These are phyloP conservation scores for Philereme vetulata DNA, from an alignment of 2,888 invertebrate species.

Conservation along the genomic window DNA sequence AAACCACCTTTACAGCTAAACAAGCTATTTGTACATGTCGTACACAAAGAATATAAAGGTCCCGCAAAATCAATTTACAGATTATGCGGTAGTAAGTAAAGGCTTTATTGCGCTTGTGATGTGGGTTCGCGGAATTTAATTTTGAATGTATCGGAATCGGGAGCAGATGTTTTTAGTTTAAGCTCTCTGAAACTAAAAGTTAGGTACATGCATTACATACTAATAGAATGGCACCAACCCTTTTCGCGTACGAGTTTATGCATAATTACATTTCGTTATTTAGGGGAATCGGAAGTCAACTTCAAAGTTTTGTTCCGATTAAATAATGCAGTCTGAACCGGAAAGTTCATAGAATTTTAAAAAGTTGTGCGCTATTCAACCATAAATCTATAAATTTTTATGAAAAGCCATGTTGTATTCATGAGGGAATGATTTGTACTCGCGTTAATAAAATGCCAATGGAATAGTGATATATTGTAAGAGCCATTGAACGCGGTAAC, in stretches of 20 bases:
- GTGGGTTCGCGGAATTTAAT: conserved; percentile 48
- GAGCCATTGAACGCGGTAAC: conserved; percentile 24
- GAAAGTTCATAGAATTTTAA: conserved; percentile 13
- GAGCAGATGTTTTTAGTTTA: conserved; percentile 34
- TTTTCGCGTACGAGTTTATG: conserved; percentile 4
- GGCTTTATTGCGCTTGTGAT: conserved; percentile 52
- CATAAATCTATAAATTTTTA: conserved; percentile 9
- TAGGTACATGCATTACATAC: conserved; percentile 13
- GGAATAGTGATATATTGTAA: conserved; percentile 14
- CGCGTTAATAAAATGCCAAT: conserved; percentile 13
- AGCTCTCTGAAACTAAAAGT: conserved; percentile 26
- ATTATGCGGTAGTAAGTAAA: conserved; percentile 45
- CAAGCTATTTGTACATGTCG: conserved; percentile 26
- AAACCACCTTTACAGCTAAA: conserved; percentile 27
- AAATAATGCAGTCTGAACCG: conserved; percentile 6
- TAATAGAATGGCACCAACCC: conserved; percentile 5
- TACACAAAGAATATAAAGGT: conserved; percentile 41
- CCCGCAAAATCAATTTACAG: conserved; percentile 44
- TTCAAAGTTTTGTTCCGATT: conserved; percentile 12
- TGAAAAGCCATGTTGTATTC: conserved; percentile 8
- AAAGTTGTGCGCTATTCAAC: background rate
- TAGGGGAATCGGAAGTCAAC: conserved; percentile 1
- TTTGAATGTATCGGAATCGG: conserved; percentile 35
- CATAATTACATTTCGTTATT: conserved; percentile 7
- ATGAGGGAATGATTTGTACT: conserved; percentile 1